Evolutionary conservation across 2,113 vertebrate species (phyloP), one percentile per base, ranked within the genome.

Genomic region (Gobio gobio): DNA sequence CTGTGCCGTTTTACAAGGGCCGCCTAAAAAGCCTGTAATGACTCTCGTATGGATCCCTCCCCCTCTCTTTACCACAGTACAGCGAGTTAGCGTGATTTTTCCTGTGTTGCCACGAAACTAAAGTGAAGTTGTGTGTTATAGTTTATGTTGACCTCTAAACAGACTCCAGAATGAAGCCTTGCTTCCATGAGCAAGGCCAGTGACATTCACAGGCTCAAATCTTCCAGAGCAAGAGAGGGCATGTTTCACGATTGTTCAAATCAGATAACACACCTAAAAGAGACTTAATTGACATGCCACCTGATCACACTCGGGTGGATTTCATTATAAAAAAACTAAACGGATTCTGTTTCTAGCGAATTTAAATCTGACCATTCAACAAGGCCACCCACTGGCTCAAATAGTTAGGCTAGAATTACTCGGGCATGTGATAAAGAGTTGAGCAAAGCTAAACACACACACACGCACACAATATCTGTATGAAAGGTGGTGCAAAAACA

Each of bases 1-100:
- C 70, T 86, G 78, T 90, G 90, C 86, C 90, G 91, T 91, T 92
- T 90, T 61, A 20, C 40, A 77, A 77, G 82, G 63, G 51, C 73
- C 83, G 40, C 56, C 40, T 54, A 56, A n/a, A 56, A 47, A 68
- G n/a, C 56, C 58, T 40, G 76, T 75, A 83, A 86, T 66, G 45
- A 86, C 84, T 78, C 51, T 26, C 40, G 24, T 51, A 58, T 61
- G 40, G 61, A 82, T 68, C 47, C 79, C 83, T 73, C 75, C 73
- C 72, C 64, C 61, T 73, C 70, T 68, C 81, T 40, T 33, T 83
- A 40, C 73, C 72, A 33, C 56, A 61, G n/a, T 24, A 78, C 56
- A 61, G 56, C 56, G 1, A 18, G 56, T 24, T 78, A n/a, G 10
- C 76, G 4, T 45, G 78, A 58, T 74, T 75, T 51, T 51, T 49